A percentile compares a stretch with the other conserved stretches of the same genome.
phyloP scores from a whole-genome alignment of 2,888 invertebrate genomes.

The Bedellia somnulentella region DNA sequence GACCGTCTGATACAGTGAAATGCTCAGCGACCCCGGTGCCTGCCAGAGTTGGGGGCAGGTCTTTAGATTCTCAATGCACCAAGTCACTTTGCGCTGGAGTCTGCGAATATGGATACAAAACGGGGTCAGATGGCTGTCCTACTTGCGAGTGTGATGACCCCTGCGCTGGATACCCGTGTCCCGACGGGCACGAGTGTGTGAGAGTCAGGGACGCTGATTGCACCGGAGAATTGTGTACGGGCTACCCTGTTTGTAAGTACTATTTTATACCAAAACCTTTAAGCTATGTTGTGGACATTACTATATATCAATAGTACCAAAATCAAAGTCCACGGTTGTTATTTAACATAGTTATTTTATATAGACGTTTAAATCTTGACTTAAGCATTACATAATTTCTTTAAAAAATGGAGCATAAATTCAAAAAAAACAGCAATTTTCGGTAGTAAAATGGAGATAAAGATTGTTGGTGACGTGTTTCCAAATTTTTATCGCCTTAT shows the following conservation, averaged over 20 bases:
- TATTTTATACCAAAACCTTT: no score
- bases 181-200: constrained; percentile 73
- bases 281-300: no score
- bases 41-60: constrained; percentile 47
- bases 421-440: no score
- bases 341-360: no score
- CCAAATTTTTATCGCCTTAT: no score
- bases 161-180: constrained; percentile 75
- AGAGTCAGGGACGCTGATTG: constrained; percentile 72
- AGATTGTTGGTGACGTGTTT: no score
- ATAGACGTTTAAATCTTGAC: no score
- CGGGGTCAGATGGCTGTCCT: constrained; percentile 69
- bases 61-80: constrained; percentile 60
- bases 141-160: constrained; percentile 87
- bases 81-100: constrained; percentile 77
- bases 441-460: no score
- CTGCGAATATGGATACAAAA: constrained; percentile 83
- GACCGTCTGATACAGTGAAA: constrained; percentile 68
- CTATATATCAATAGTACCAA: no score
- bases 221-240: constrained; percentile 65
- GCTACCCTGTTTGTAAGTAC: constrained; percentile 75
- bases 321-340: no score
- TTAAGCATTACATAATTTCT: no score
- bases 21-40: constrained; percentile 51
- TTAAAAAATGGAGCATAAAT: no score